Conservation (phyloP, 2,888 invertebrate species). For the Eupithecia centaureata region DNA sequence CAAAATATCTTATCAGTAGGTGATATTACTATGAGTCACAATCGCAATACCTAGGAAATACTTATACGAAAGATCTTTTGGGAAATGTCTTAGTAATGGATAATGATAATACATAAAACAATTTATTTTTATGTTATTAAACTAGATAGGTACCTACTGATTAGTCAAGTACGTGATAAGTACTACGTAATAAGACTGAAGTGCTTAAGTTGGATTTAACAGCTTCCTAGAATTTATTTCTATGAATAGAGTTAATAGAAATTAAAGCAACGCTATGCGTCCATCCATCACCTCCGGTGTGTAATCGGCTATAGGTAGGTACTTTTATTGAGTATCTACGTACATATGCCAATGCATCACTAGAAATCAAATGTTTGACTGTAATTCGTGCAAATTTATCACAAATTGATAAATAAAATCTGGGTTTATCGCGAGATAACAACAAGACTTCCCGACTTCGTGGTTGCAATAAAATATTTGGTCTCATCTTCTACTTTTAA, state of each 20-base stretch:
- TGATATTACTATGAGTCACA: slow-evolving; percentile 16
- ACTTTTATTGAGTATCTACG: not conserved
- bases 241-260: not conserved
- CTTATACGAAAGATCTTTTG: slow-evolving; percentile 27
- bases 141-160: not conserved
- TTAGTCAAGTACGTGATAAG: not conserved
- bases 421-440: slow-evolving; percentile 8
- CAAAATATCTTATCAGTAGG: slow-evolving; percentile 30
- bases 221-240: not conserved
- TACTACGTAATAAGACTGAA: not conserved
- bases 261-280: not conserved
- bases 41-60: slow-evolving; percentile 3
- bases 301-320: slow-evolving; percentile 1
- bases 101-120: slow-evolving; percentile 14
- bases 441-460: not conserved
- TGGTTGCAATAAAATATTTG: not conserved
- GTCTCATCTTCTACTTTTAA: not conserved
- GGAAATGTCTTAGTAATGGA: slow-evolving; percentile 20
- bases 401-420: slow-evolving; percentile 14
- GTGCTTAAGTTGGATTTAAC: slow-evolving; percentile 2
- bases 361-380: slow-evolving; percentile 13
- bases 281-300: not conserved
- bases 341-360: slow-evolving; percentile 3
- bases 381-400: slow-evolving; percentile 11
- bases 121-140: not conserved